phyloP scores from a whole-genome alignment of 2,888 invertebrate species.

The Sialis lutaria region DNA sequence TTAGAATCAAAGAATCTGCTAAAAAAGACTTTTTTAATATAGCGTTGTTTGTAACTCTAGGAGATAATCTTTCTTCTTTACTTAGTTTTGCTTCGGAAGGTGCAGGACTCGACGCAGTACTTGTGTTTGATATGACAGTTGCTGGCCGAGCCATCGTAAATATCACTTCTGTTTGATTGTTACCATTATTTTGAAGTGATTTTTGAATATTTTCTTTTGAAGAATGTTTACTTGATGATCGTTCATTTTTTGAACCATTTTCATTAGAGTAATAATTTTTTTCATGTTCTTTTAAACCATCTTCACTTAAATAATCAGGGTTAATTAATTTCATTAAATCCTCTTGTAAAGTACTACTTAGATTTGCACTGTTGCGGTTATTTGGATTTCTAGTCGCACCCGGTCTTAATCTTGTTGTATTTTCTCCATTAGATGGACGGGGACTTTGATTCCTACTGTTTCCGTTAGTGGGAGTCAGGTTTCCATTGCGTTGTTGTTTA shows the following conservation, averaged over 20 bases:
- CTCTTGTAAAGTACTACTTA: conserved; percentile 54
- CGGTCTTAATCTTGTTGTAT: conserved; percentile 30
- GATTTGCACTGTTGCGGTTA: conserved; percentile 41
- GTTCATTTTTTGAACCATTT: conserved; percentile 1
- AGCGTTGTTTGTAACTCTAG: conserved; percentile 19
- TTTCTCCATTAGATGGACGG: conserved; percentile 34
- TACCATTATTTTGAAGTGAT: neutral
- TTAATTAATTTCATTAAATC: conserved; percentile 75
- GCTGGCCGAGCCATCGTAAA: conserved; percentile 46
- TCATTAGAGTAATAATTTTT: conserved; percentile 5
- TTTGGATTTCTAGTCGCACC: conserved; percentile 28
- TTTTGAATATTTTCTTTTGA: conserved; percentile 8
- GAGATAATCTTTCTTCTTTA: conserved; percentile 34
- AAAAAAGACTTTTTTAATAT: conserved; percentile 12
- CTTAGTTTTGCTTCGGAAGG: conserved; percentile 35
- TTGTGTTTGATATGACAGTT: conserved; percentile 45
- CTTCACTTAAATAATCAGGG: conserved; percentile 43
- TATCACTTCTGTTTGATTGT: conserved; percentile 34
- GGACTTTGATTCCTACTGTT: conserved; percentile 43
- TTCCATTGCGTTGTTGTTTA: conserved; percentile 25
- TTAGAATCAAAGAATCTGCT: conserved; percentile 34
- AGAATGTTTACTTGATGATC: conserved; percentile 6
- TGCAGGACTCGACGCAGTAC: conserved; percentile 34
- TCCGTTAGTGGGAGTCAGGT: conserved; percentile 25
- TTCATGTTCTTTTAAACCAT: conserved; percentile 14